Evolutionary conservation across 2,113 vertebrate genomes (phyloP), one percentile per base, ranked within the genome.

Genomic region (Tretioscincus oriximinensis): DNA sequence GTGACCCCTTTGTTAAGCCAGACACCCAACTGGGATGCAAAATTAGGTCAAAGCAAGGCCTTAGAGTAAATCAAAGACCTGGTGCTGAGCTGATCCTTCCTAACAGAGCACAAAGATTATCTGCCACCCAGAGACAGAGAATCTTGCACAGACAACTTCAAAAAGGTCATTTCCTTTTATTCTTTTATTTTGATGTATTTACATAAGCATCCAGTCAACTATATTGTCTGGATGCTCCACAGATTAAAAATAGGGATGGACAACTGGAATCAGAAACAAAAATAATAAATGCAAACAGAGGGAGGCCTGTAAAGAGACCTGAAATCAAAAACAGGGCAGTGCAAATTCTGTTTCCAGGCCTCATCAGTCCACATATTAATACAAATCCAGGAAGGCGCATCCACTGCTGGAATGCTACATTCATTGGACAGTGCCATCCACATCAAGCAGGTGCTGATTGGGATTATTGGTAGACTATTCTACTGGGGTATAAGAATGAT

Each of bases 1-100:
- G 70, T 90, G 88, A 90, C 89, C 87, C 70, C 60, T 21, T 0
- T 0, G 83, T 82, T 87, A 89, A 90, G 78, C 79, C 90, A 80
- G 22, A 54, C 10, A 12, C 64, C 67, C 84, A 67, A 20, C n/a
- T 22, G 74, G 77, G 71, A 64, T 83, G 78, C 61, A 54, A 81
- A 92, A 90, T 12, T 7, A 74, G 87, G 86, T 87, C 86, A 84
- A 77, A 69, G 18, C 9, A 35, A 75, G 84, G 69, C 0, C 2
- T 45, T 18, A 28, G 45, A 41, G 41, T 64, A 73, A 64, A 65
- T 64, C 41, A 72, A 73, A 14, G 21, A 85, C 71, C 79, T 61
- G 63, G 10, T 22, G 0, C 1, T 1, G 11, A 58, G n/a, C 66
- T 79, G 26, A 54, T 0, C 60, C 81, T 65, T 22, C n/a, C 12